Base-by-base conservation (phyloP, 2,888 invertebrate genomes). In the Zhengitettix transpicula region DNA sequence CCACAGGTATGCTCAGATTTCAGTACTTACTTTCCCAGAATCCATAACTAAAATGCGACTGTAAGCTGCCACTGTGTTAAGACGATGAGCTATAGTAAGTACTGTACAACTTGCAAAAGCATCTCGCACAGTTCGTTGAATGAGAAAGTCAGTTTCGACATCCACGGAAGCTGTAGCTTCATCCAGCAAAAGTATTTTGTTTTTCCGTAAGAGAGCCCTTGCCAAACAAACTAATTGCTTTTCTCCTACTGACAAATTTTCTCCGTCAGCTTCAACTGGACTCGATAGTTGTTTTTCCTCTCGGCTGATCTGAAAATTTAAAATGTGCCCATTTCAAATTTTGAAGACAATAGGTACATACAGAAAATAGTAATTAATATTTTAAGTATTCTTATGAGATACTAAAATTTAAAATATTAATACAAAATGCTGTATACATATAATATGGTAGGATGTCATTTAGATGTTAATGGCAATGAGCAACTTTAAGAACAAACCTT, bases 111-210 rank as follows among this genome's bases (percentile, higher is more conserved):
- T 68, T 11, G 66, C 64, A 67, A 78, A 78, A 62, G 76, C 72
- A 53, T 70, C 67, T 42, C 70, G 70, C 64, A 77, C 76, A 10
- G 77, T 76, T n/a, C 69, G 66, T 66, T 79, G 78, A 61, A 78
- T 77, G 28, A 78, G 67, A 12, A 72, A 71, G 64, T 78, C 78
- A 0, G 77, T 78, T 66, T 76, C 75, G 40, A 75, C 67, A 67
- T 78, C 78, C 5, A 79, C 75, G 1, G 78, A 75, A 1, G 78
- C 77, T 3, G 78, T 78, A 0, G 78, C 79, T 67, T 79, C 78
- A 65, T 79, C 79, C 60, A 78, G 66, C 14, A 78, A 67, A 15
- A 79, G 67, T 41, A 79, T 71, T 69, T 68, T 69, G 58, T 68
- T 70, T 60, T 68, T 68, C n/a, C 70, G 64, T 1, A 71, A 65